Percentiles rank a stretch among this genome's conserved stretches.
phyloP scores from a whole-genome alignment of 2,797 vertebrate genomes.

The Ctenosaura bakeri region DNA sequence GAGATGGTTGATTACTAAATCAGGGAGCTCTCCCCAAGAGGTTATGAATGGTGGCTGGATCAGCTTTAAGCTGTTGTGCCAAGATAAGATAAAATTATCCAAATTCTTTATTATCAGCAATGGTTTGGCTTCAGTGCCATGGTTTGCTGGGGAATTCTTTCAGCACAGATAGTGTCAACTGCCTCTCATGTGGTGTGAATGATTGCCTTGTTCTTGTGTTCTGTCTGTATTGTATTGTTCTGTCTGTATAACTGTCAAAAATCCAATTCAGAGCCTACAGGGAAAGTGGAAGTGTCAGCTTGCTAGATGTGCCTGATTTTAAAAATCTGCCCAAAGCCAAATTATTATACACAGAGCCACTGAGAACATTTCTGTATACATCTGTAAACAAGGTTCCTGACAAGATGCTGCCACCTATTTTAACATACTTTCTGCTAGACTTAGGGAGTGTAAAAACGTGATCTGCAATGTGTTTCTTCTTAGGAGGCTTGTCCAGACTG shows the following conservation, averaged over 20 bases:
- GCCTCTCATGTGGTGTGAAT: slow-evolving; percentile 38
- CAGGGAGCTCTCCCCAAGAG: slow-evolving; percentile 27
- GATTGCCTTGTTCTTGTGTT: slow-evolving; percentile 44
- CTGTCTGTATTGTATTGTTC: slow-evolving; percentile 18
- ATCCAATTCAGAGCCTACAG: slow-evolving; percentile 47
- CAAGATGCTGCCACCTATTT: accelerated
- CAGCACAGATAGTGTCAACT: slow-evolving; percentile 17
- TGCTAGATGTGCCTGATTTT: slow-evolving; percentile 17
- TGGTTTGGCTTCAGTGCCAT: slow-evolving; percentile 43
- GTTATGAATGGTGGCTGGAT: not conserved
- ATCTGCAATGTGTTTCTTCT: not conserved
- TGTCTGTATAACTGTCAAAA: slow-evolving; percentile 34
- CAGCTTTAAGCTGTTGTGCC: slow-evolving; percentile 38
- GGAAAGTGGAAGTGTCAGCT: slow-evolving; percentile 38
- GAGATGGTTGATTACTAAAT: slow-evolving; percentile 48
- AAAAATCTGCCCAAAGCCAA: slow-evolving; percentile 37
- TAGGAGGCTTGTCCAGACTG: not conserved
- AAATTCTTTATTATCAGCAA: slow-evolving; percentile 48
- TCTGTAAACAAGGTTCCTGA: slow-evolving; percentile 33
- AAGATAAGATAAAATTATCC: slow-evolving; percentile 64
- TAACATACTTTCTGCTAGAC: slow-evolving; percentile 4
- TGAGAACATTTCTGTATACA: slow-evolving; percentile 15
- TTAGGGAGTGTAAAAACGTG: not conserved
- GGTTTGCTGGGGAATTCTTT: slow-evolving; percentile 34
- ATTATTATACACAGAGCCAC: not conserved